A percentile compares a stretch with the other conserved stretches of the same genome.
These are phyloP conservation scores for Gymnocypris eckloni DNA, from an alignment of 2,797 vertebrate species.

Conservation along the genomic window DNA sequence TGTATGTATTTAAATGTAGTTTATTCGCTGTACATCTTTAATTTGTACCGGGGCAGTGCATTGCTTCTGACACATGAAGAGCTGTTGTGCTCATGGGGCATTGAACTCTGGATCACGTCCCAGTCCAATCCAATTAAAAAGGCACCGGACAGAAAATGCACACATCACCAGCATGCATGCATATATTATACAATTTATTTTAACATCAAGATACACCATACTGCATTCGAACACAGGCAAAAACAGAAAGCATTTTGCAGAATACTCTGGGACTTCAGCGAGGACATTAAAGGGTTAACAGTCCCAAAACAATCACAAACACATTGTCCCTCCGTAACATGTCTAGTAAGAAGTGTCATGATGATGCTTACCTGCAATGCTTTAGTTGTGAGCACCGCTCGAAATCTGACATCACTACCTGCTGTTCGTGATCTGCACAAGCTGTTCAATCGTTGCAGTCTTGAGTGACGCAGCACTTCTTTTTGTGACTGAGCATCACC, in stretches of 20 bases:
- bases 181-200: background rate
- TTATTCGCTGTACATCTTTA: background rate
- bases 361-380: background rate
- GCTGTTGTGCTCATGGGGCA: background rate
- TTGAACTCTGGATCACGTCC: background rate
- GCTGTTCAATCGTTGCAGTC: background rate
- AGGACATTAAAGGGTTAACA: background rate
- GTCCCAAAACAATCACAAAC: background rate
- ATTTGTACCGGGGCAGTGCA: background rate
- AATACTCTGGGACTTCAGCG: background rate
- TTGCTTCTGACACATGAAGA: background rate
- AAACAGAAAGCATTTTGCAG: background rate
- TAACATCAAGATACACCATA: background rate
- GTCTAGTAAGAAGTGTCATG: background rate
- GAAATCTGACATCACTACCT: slow-evolving; percentile 9
- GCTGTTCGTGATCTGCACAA: background rate
- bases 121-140: background rate
- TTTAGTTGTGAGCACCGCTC: background rate
- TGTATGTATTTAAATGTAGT: background rate
- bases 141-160: background rate
- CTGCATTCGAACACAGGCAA: background rate
- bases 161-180: background rate
- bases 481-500: background rate
- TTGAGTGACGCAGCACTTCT: background rate
- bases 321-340: background rate